phyloP scores from a whole-genome alignment of 2,888 invertebrate genomes.

The Osmoderma eremita region DNA sequence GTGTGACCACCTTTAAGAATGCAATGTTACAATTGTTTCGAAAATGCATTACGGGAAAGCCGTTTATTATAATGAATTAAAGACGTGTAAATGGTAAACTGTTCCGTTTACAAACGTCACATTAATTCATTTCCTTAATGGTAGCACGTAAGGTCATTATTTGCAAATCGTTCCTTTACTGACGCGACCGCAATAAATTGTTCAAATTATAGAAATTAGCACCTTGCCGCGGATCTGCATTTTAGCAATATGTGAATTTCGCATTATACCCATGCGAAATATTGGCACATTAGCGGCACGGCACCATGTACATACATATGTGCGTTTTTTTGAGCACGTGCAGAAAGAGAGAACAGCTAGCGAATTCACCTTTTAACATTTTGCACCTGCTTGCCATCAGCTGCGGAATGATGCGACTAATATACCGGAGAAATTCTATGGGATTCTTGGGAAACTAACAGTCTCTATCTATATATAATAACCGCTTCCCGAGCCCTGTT shows the following conservation, averaged over 20 bases:
- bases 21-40: slow-evolving; percentile 7
- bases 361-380: slow-evolving; percentile 42
- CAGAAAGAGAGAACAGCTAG: slow-evolving; percentile 13
- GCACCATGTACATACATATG: no score
- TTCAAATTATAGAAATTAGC: slow-evolving; percentile 40
- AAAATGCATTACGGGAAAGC: slow-evolving; percentile 14
- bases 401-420: slow-evolving; percentile 38
- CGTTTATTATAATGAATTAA: slow-evolving; percentile 15
- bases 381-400: slow-evolving; percentile 46
- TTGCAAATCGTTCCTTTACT: slow-evolving; percentile 15
- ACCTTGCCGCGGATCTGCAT: slow-evolving; percentile 30
- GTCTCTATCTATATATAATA: slow-evolving; percentile 12
- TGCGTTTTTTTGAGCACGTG: slow-evolving; percentile 13
- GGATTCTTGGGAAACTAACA: slow-evolving; percentile 29
- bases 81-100: background rate
- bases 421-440: slow-evolving; percentile 23
- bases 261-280: slow-evolving; percentile 15
- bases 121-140: slow-evolving; percentile 32
- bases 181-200: slow-evolving; percentile 34
- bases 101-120: slow-evolving; percentile 19
- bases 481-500: slow-evolving; percentile 10
- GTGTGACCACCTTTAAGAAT: slow-evolving; percentile 4
- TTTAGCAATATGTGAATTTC: slow-evolving; percentile 18
- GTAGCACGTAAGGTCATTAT: slow-evolving; percentile 18
- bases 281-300: background rate